Percentiles rank a stretch among this genome's conserved stretches.
These are phyloP conservation scores for Tenodera sinensis DNA, from an alignment of 2,888 invertebrate species.

Conservation along the genomic window DNA sequence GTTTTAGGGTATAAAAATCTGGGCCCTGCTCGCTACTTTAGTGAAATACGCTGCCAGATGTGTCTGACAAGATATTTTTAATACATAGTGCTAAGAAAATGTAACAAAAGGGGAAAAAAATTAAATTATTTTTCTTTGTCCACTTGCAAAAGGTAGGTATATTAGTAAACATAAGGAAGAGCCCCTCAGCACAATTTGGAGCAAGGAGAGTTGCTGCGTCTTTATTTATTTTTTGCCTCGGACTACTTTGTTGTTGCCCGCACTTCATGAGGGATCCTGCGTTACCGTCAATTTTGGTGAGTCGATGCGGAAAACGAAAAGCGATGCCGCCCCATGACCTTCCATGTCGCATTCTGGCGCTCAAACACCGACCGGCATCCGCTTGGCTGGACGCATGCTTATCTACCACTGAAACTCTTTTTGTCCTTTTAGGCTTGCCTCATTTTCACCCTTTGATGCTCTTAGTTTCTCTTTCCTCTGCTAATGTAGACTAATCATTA, in stretches of 20 bases:
- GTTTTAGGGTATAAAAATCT: no score
- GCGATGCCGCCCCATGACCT: neutral
- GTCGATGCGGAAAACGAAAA: constrained; percentile 13
- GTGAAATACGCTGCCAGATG: no score
- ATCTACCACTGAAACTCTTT: neutral
- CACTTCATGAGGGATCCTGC: neutral
- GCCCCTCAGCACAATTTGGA: neutral
- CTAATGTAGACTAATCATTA: neutral
- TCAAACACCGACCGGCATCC: neutral
- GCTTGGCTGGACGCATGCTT: neutral
- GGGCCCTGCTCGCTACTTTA: no score
- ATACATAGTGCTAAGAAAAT: no score
- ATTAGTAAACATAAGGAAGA: neutral
- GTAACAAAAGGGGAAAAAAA: no score
- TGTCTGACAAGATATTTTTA: no score
- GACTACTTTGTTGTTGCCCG: neutral
- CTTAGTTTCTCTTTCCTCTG: neutral
- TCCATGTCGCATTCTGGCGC: neutral
- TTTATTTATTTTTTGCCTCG: neutral
- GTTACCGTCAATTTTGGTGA: neutral
- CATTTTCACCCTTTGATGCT: neutral
- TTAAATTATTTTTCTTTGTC: no score
- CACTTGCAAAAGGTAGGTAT: no score
- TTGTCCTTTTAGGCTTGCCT: neutral
- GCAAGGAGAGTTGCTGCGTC: neutral